These are phyloP conservation scores for Gavialis gangeticus DNA, from an alignment of 2,113 vertebrate species.

Conservation along the genomic window DNA sequence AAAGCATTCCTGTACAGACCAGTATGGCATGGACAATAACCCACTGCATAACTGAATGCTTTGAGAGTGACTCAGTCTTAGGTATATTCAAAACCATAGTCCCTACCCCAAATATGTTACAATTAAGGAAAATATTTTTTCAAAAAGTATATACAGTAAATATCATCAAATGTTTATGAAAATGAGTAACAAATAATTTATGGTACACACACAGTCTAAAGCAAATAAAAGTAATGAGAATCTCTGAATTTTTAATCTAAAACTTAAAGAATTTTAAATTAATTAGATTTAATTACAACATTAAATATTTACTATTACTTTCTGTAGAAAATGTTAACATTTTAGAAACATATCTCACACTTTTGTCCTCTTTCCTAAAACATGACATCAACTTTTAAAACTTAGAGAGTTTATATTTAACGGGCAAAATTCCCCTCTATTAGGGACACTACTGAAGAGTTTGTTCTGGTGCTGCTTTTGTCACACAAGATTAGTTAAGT, in stretches of 20 bases:
- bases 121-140: not conserved
- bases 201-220: not conserved
- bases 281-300: not conserved
- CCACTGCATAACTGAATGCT: not conserved
- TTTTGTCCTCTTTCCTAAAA: constrained; percentile 4
- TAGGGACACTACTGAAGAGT: constrained; percentile 28
- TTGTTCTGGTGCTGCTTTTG: not conserved
- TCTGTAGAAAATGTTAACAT: not conserved
- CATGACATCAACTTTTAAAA: not conserved
- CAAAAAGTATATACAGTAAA: not conserved
- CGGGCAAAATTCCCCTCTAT: constrained; percentile 12
- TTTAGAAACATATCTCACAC: not conserved
- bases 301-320: not conserved
- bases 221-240: not conserved
- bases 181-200: not conserved
- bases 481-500: too few relatives aligned
- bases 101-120: rapidly evolving
- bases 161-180: not conserved
- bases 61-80: not conserved
- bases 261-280: not conserved
- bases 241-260: not conserved
- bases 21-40: not conserved
- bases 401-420: not conserved
- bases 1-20: not conserved
- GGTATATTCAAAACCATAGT: rapidly evolving